Conservation (phyloP, 2,113 vertebrate species). For the Perca flavescens region DNA sequence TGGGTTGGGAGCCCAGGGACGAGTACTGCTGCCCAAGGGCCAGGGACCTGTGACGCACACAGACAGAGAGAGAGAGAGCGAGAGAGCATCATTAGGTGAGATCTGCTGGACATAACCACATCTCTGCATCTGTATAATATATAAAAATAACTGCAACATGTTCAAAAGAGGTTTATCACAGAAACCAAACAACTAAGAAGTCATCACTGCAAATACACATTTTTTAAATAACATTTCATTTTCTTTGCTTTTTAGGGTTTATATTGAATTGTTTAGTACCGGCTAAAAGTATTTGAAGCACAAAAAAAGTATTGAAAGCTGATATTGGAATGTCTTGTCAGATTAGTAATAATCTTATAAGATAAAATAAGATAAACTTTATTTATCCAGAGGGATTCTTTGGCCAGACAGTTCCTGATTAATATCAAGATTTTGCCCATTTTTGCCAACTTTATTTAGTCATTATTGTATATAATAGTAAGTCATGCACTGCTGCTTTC, state of each 20-base stretch:
- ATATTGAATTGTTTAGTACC: not conserved
- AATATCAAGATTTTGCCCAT: not conserved
- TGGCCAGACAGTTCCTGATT: not conserved
- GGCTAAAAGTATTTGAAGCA: too few relatives aligned
- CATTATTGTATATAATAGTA: not conserved
- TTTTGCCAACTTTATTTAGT: not conserved
- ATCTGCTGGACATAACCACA: not conserved
- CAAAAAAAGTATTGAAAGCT: not conserved
- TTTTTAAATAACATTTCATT: not conserved
- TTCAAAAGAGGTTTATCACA: not conserved
- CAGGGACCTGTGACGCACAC: constrained; percentile 88
- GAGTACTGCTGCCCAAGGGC: constrained; percentile 95
- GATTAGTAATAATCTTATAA: not conserved
- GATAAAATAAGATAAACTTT: too few relatives aligned
- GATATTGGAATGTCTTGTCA: not conserved
- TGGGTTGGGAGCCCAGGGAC: constrained; percentile 91
- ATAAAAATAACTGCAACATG: not conserved
- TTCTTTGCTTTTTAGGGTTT: not conserved
- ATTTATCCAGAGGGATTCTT: not conserved
- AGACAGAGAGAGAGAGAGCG: not conserved
- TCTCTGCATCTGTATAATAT: not conserved
- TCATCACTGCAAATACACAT: not conserved
- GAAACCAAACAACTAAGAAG: not conserved
- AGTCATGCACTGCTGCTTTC: not conserved
- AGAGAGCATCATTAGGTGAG: not conserved